Conservation (phyloP, 1,140 invertebrate genomes). For the Sitophilus oryzae region DNA sequence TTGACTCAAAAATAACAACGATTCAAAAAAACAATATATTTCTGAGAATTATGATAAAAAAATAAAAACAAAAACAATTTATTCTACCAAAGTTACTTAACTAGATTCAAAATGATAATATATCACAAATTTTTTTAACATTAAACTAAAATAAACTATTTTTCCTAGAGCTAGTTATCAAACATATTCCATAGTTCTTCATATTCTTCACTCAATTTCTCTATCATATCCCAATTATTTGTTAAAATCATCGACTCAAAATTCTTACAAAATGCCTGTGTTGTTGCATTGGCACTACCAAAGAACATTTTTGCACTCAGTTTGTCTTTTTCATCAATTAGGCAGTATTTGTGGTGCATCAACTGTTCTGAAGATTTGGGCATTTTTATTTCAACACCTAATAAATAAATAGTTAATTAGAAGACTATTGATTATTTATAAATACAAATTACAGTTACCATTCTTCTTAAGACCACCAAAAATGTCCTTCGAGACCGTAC, state of each 20-base stretch:
- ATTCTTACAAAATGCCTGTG: constrained; percentile 31
- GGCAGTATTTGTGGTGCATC: constrained; percentile 39
- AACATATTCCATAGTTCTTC: constrained; percentile 31
- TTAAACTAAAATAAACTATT: no score
- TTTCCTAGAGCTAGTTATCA: no score
- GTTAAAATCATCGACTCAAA: constrained; percentile 34
- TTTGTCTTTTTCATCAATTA: constrained; percentile 33
- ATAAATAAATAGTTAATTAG: no score
- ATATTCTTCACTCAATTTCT: constrained; percentile 33
- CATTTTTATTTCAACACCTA: constrained; percentile 30
- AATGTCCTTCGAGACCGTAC: constrained; percentile 13
- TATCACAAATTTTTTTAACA: no score
- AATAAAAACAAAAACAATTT: no score
- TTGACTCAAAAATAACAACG: no score
- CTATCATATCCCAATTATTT: constrained; percentile 29
- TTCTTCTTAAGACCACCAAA: constrained; percentile 12
- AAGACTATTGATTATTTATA: no score
- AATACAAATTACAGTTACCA: no score
- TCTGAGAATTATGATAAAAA: no score
- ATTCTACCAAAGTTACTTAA: no score
- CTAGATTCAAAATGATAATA: no score
- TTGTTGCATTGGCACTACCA: constrained; percentile 35
- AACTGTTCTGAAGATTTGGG: constrained; percentile 16
- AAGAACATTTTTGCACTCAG: constrained; percentile 30
- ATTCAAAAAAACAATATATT: no score